Percentiles rank a stretch among this genome's conserved stretches.
Evolutionary conservation across 2,888 invertebrate genomes (phyloP).

Genomic region (Eupeodes latifasciatus): DNA sequence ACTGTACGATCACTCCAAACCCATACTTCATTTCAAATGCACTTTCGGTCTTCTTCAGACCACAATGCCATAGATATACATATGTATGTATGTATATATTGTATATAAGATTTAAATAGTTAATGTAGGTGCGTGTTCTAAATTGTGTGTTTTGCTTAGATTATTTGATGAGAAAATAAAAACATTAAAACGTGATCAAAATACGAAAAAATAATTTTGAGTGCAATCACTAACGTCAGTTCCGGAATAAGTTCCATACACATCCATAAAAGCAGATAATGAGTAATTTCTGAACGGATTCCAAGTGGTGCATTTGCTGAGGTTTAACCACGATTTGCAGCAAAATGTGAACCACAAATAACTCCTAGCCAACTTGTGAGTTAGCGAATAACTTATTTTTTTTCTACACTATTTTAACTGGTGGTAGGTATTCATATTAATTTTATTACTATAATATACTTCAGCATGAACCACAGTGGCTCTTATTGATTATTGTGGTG

Average conservation of each 20-base stretch:
- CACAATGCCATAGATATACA: not conserved
- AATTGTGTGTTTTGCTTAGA: slow-evolving; percentile 64
- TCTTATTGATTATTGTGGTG: not conserved
- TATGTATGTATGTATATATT: too few relatives aligned
- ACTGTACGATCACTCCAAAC: not conserved
- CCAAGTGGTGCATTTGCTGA: slow-evolving; percentile 1
- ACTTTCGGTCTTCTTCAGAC: slow-evolving; percentile 66
- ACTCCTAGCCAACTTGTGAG: slow-evolving; percentile 29
- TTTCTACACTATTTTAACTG: slow-evolving; percentile 3
- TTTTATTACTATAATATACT: slow-evolving; percentile 4
- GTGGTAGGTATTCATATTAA: slow-evolving; percentile 21
- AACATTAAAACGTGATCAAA: slow-evolving; percentile 35
- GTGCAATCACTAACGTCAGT: slow-evolving; percentile 49
- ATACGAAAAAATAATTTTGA: slow-evolving; percentile 23
- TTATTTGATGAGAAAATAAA: not conserved
- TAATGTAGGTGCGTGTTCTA: slow-evolving; percentile 57
- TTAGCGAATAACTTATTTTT: slow-evolving; percentile 42
- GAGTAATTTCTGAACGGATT: slow-evolving; percentile 18
- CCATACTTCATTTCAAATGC: slow-evolving; percentile 49
- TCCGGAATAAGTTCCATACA: slow-evolving; percentile 45
- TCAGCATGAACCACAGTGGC: not conserved
- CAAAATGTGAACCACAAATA: slow-evolving; percentile 32
- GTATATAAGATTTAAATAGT: not conserved
- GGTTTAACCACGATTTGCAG: slow-evolving; percentile 44
- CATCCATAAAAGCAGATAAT: not conserved